Evolutionary conservation across 2,888 invertebrate species (phyloP).

Genomic region (Hirtodrosophila cameraria): DNA sequence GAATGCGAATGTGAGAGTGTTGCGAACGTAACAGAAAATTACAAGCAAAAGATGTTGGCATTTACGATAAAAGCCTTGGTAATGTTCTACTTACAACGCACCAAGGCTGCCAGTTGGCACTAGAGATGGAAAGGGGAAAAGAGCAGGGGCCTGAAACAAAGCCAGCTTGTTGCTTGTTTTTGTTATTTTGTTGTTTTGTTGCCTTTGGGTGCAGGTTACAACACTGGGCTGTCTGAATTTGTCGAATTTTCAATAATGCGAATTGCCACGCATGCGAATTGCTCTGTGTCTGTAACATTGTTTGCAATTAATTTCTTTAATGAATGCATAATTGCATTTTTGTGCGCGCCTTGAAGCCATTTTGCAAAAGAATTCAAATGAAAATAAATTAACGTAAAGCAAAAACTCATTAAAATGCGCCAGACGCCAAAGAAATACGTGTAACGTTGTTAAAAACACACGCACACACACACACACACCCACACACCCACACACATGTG

Average conservation of each 20-base stretch:
- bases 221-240: slow-evolving; percentile 35
- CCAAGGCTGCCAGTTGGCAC: slow-evolving; percentile 29
- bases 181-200: slow-evolving; percentile 19
- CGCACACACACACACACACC: slow-evolving; percentile 3
- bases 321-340: slow-evolving; percentile 81
- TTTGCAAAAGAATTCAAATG: slow-evolving; percentile 77
- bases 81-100: slow-evolving; percentile 76
- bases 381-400: slow-evolving; percentile 80
- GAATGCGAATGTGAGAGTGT: slow-evolving; percentile 53
- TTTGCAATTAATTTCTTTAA: slow-evolving; percentile 80
- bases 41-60: slow-evolving; percentile 79
- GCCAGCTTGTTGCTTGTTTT: slow-evolving; percentile 44
- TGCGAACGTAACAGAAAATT: slow-evolving; percentile 77
- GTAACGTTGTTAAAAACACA: slow-evolving; percentile 19
- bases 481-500: slow-evolving; percentile 5
- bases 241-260: slow-evolving; percentile 66
- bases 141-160: not conserved
- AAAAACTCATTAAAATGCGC: slow-evolving; percentile 77
- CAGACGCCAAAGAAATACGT: slow-evolving; percentile 61
- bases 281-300: slow-evolving; percentile 62
- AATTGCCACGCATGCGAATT: slow-evolving; percentile 61
- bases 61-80: slow-evolving; percentile 79
- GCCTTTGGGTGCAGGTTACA: slow-evolving; percentile 40
- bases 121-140: not conserved
- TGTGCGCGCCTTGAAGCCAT: slow-evolving; percentile 75